Percentiles rank a stretch among this genome's conserved stretches.
phyloP scores from a whole-genome alignment of 2,888 invertebrate species.

The Antitype chi region DNA sequence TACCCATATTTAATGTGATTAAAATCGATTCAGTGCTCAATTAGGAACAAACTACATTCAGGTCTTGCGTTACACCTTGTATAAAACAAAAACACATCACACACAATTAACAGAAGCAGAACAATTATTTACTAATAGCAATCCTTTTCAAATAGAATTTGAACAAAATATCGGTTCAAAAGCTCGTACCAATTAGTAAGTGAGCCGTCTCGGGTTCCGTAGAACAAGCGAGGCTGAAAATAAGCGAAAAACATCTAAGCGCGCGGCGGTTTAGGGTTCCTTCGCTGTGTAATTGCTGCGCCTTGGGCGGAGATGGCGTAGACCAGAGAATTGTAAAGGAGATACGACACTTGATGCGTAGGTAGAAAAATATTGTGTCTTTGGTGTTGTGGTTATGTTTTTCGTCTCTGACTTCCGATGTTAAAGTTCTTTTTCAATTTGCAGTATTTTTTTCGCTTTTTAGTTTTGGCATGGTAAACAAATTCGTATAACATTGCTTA shows the following conservation, averaged over 20 bases:
- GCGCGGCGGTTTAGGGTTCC: constrained; percentile 82
- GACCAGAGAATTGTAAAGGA: constrained; percentile 55
- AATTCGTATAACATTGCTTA: no score
- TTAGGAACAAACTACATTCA: no score
- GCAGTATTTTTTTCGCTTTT: background rate
- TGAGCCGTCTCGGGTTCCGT: constrained; percentile 81
- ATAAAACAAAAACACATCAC: constrained; percentile 19
- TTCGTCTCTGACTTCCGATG: background rate
- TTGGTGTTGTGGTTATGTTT: background rate
- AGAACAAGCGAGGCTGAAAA: constrained; percentile 78
- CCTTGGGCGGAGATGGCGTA: constrained; percentile 75
- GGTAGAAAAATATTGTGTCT: constrained; percentile 6
- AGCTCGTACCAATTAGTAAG: constrained; percentile 86
- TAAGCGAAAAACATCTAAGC: constrained; percentile 86
- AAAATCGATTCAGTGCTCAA: no score
- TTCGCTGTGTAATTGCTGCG: constrained; percentile 83
- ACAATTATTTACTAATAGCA: constrained; percentile 68
- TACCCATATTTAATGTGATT: no score
- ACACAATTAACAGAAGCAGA: constrained; percentile 49
- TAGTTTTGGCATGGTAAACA: no score
- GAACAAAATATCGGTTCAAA: constrained; percentile 74
- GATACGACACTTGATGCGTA: constrained; percentile 14
- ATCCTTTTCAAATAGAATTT: constrained; percentile 72
- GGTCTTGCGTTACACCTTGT: no score
- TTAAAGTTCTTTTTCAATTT: background rate